phyloP scores from a whole-genome alignment of 2,888 invertebrate genomes.

The Neoascia interrupta region DNA sequence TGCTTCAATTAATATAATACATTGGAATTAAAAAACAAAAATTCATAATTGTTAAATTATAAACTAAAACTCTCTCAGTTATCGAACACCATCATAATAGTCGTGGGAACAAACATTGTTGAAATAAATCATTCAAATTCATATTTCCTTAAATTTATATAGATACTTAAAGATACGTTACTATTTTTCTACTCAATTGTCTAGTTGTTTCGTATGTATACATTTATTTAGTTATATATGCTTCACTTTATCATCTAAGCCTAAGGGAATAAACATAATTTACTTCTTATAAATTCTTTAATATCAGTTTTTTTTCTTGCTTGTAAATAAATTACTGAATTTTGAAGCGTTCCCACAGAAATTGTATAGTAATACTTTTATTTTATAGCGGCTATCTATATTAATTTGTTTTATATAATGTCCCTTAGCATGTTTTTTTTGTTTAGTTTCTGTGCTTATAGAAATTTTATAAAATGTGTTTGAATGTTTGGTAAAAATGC shows the following conservation, averaged over 20 bases:
- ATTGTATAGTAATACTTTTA: slow-evolving; percentile 41
- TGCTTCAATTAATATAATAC: slow-evolving; percentile 62
- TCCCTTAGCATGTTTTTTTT: no score
- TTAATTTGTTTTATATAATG: slow-evolving; percentile 6
- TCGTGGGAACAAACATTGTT: slow-evolving; percentile 1
- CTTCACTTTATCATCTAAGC: no score
- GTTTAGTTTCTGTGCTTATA: slow-evolving; percentile 22
- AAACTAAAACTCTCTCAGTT: slow-evolving; percentile 32
- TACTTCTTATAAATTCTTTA: slow-evolving; percentile 29
- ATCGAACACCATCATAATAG: background rate
- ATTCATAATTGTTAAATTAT: slow-evolving; percentile 25
- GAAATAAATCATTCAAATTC: slow-evolving; percentile 23
- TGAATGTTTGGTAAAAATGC: slow-evolving; percentile 17
- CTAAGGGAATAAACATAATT: no score
- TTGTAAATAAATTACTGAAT: slow-evolving; percentile 61
- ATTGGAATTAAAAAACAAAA: slow-evolving; percentile 57
- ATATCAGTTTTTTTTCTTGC: slow-evolving; percentile 21
- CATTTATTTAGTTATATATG: no score
- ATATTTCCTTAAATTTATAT: slow-evolving; percentile 1
- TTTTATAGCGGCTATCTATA: slow-evolving; percentile 53
- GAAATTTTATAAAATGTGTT: slow-evolving; percentile 11
- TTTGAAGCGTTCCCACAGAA: background rate
- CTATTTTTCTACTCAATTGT: slow-evolving; percentile 53
- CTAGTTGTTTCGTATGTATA: slow-evolving; percentile 45
- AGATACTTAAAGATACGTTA: slow-evolving; percentile 23